A percentile compares a stretch with the other conserved stretches of the same genome.
These are phyloP conservation scores for Bradypodion ventrale DNA, from an alignment of 2,797 vertebrate species.

Conservation along the genomic window DNA sequence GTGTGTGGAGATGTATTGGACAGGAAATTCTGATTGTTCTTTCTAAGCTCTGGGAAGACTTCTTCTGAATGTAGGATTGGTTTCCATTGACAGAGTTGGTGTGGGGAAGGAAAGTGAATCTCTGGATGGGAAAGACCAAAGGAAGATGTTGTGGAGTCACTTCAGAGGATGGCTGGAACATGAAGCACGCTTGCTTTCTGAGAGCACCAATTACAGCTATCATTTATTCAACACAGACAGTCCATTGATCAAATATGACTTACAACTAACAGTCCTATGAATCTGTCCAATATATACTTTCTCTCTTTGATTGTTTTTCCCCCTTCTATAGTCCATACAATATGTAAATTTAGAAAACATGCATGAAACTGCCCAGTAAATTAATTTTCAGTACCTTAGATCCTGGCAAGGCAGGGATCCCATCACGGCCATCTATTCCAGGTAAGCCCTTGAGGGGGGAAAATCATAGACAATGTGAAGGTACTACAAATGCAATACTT, in stretches of 20 bases:
- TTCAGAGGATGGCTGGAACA: not conserved
- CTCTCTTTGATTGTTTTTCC: not conserved
- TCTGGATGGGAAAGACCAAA: not conserved
- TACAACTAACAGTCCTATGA: not conserved
- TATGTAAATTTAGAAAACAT: conserved; percentile 8
- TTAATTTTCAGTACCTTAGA: conserved; percentile 82
- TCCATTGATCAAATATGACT: not conserved
- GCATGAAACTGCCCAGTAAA: not conserved
- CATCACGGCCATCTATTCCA: conserved; percentile 90
- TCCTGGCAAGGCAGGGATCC: conserved; percentile 96
- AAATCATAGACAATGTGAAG: not conserved
- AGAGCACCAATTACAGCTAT: not conserved
- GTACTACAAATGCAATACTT: not conserved
- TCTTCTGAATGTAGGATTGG: not conserved
- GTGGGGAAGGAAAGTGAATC: not conserved
- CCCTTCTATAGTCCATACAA: not conserved
- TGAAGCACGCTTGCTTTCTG: not conserved
- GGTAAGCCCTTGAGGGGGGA: conserved; percentile 85
- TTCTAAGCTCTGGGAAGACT: too few relatives aligned
- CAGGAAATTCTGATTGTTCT: too few relatives aligned
- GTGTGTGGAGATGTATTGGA: too few relatives aligned
- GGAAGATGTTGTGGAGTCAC: not conserved
- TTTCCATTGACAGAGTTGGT: not conserved
- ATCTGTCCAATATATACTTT: not conserved
- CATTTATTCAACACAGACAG: not conserved